Conservation (phyloP, 1,140 invertebrate genomes). For the Pinna nobilis region DNA sequence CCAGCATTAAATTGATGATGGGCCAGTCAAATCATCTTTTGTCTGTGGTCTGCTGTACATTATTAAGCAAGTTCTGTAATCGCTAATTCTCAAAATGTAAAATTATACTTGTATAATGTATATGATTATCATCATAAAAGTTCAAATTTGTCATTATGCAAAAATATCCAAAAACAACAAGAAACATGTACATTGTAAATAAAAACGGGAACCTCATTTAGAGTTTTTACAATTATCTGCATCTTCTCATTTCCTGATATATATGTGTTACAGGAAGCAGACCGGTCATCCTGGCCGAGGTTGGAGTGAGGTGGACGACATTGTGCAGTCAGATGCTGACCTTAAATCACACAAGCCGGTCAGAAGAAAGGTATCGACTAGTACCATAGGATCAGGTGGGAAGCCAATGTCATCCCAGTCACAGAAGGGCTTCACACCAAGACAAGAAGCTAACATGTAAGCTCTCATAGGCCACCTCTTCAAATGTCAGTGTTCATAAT, state of each 20-base stretch:
- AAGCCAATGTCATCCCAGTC: conserved; percentile 27
- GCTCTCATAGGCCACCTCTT: no score
- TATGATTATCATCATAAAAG: background rate
- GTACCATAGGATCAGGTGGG: conserved; percentile 16
- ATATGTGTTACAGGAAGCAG: no score
- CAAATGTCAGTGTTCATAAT: no score
- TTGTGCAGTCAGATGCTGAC: conserved; percentile 24
- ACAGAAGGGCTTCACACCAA: conserved; percentile 33
- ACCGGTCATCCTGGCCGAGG: background rate
- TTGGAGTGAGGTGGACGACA: conserved; percentile 31
- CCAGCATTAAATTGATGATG: no score
- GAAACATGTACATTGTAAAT: background rate
- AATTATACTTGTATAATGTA: no score
- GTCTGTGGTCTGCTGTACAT: no score
- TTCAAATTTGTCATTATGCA: background rate
- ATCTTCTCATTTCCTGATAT: background rate
- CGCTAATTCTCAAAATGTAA: no score
- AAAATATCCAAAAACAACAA: background rate
- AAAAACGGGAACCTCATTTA: background rate
- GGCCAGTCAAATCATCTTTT: no score
- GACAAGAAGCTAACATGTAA: conserved; percentile 36
- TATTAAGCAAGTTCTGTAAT: no score
- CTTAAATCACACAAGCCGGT: background rate
- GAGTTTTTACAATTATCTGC: background rate
- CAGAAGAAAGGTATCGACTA: conserved; percentile 17